Evolutionary conservation across 2,113 vertebrate species (phyloP), one percentile per base, ranked within the genome.

Genomic region (Tachycineta bicolor): DNA sequence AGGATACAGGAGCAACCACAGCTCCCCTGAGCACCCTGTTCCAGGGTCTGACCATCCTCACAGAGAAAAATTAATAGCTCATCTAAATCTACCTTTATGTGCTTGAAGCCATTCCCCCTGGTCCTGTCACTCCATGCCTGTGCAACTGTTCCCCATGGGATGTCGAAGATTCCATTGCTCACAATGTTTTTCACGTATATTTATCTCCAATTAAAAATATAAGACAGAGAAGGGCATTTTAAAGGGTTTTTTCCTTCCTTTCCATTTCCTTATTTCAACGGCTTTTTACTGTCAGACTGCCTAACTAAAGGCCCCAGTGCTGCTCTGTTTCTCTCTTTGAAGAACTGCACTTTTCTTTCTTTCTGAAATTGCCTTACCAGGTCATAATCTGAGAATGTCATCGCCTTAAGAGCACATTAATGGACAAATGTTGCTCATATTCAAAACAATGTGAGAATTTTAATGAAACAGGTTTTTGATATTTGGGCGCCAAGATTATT

Each of bases 41-140:
- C 50, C 37, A 65, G 33, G 23, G 9, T 3, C 4, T n/a, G 1
- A 0, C 2, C 19, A 12, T 3, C 18, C 46, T n/a, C 69, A 39
- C 7, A 52, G 19, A 13, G 7, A 39, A 46, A 0, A 21, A 29
- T 24, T 39, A 7, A 82, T 4, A 44, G 0, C 33, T 39, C 20
- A 24, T 29, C 15, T 39, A 46, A 74, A 46, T 11, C 33, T 21
- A 10, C 20, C 39, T 75, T 13, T 29, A 0, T 11, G 4, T 46
- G 15, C n/a, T 53, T 25, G 24, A 29, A 67, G 7, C 9, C 24
- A 24, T 33, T 44, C 19, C 14, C 23, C 15, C 39, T 46, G 3
- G 4, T 52, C 49, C 33, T 52, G 19, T 28, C 31, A 28, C 22
- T 24, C 28, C 52, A 39, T 33, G 7, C 12, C 68, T 26, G 10